Conservation (phyloP, 2,797 vertebrate genomes). For the Tenualosa ilisha region DNA sequence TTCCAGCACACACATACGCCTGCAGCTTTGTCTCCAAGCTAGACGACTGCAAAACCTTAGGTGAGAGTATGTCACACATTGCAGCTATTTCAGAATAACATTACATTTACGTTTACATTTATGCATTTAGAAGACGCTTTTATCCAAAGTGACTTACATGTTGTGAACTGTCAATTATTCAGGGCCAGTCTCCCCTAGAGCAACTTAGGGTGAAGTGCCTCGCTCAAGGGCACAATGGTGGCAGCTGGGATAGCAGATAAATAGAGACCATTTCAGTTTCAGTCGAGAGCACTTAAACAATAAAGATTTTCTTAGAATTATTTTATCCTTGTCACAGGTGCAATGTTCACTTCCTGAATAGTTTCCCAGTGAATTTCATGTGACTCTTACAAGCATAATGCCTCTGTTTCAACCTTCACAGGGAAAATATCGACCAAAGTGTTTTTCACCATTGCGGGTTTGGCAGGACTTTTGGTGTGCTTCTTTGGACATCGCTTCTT, state of each 20-base stretch:
- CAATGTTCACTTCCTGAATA: background rate
- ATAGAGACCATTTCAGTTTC: background rate
- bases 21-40: constrained; percentile 82
- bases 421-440: constrained; percentile 86
- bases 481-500: constrained; percentile 94
- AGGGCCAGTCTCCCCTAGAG: no score
- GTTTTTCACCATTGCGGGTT: constrained; percentile 84
- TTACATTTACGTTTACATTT: no score
- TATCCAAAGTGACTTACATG: no score
- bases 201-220: no score
- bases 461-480: constrained; percentile 89
- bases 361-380: background rate
- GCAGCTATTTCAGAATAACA: background rate
- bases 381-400: background rate
- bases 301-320: background rate
- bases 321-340: background rate
- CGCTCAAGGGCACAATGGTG: no score
- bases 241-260: no score
- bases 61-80: constrained; percentile 66
- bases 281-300: background rate
- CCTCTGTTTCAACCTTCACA: constrained; percentile 54
- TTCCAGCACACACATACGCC: constrained; percentile 89
- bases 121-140: no score
- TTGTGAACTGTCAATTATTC: no score
- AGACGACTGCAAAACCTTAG: constrained; percentile 80